Percentiles rank a stretch among this genome's conserved stretches.
These are phyloP conservation scores for Sarcophaga rosellei DNA, from an alignment of 2,888 invertebrate genomes.

Conservation along the genomic window DNA sequence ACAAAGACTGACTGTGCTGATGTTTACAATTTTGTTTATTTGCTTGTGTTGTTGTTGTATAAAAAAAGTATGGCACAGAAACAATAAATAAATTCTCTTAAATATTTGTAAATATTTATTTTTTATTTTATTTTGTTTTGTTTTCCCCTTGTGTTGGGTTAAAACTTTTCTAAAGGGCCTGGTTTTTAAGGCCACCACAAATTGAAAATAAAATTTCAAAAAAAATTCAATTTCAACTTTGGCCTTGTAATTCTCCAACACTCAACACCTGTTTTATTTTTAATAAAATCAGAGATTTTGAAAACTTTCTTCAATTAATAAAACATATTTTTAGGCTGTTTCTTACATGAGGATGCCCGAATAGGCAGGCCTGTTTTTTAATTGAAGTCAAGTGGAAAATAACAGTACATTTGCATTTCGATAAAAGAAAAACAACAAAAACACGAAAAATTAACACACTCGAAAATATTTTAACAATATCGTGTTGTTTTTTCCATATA, in stretches of 20 bases:
- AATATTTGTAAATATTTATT: not conserved
- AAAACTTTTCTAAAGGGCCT: slow-evolving; percentile 13
- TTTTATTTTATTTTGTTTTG: not conserved
- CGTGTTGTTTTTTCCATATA: too few species aligned
- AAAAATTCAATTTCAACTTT: not conserved
- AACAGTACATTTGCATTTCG: slow-evolving; percentile 1
- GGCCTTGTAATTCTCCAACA: slow-evolving; percentile 25
- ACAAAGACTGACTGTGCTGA: not conserved
- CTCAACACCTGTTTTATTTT: too few species aligned
- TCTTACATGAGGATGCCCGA: too few species aligned
- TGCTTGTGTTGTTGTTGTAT: too few species aligned
- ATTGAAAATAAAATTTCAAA: too few species aligned
- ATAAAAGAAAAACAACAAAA: too few species aligned
- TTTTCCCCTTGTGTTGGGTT: slow-evolving; percentile 1
- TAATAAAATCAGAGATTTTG: too few species aligned
- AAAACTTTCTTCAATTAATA: slow-evolving; percentile 33
- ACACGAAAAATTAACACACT: too few species aligned
- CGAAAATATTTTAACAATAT: slow-evolving; percentile 1
- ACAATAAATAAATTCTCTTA: not conserved
- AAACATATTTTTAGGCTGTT: slow-evolving; percentile 30
- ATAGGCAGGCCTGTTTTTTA: not conserved
- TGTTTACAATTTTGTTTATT: too few species aligned
- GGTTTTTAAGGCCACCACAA: not conserved
- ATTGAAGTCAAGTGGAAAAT: slow-evolving; percentile 46
- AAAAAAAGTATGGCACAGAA: not conserved